Evolutionary conservation across 2,113 vertebrate genomes (phyloP), one percentile per base, ranked within the genome.

Genomic region (Harpagus bidentatus): DNA sequence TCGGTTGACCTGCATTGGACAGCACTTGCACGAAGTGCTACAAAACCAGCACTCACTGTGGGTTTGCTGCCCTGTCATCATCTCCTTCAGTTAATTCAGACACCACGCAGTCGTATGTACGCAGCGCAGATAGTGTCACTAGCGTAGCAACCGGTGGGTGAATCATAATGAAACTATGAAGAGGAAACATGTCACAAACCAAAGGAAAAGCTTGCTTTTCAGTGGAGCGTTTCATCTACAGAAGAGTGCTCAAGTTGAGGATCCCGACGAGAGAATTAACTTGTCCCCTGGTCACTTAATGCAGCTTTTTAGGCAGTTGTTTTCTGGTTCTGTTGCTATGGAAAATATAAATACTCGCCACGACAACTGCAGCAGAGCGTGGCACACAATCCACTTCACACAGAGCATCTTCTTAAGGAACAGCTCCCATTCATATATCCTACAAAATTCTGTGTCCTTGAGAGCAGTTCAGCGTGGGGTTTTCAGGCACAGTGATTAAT

Each of bases 291-390:
- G 82, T 89, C 91, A 93, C 72, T 92, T 85, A 80, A 71, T 70
- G n/a, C 40, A 88, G 58, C 38, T 93, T 91, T 93, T 91, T 61
- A 80, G 93, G 66, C 63, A 82, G 74, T 95, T 96, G 89, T 95
- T 86, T 96, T 85, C 77, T 38, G 52, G 40, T 67, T 92, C 89
- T 83, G 95, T 98, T 97, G 96, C 97, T 93, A 97, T 95, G 96
- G 96, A 80, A 91, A 97, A 95, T 93, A 85, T n/a, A 86, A 97
- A 89, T 52, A 65, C 88, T 97, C 36, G 42, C 96, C 96, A 96
- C 96, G 96, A 97, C 96, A 97, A 97, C 95, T 96, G 82, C 82
- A 80, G 93, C 56, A 83, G 80, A 72, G 66, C 14, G 40, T 87
- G 45, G 69, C 70, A 52, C 28, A 48, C 29, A 67, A 90, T 63